These are phyloP conservation scores for Hippocampus zosterae DNA, from an alignment of 2,113 vertebrate genomes.

Conservation along the genomic window DNA sequence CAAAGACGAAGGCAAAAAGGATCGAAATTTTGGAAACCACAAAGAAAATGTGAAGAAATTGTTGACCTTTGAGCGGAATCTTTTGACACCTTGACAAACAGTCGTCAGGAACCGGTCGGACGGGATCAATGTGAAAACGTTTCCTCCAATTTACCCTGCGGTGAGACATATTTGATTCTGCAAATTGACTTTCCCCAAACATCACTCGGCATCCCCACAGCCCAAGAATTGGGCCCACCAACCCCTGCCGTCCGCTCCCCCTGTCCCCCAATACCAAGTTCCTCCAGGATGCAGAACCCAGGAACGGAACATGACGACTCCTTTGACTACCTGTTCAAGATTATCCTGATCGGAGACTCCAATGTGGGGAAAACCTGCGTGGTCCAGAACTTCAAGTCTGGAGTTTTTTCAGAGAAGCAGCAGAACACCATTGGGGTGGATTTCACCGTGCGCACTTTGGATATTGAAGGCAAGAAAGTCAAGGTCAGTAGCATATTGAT, in stretches of 20 bases:
- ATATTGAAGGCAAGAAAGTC: constrained; percentile 86
- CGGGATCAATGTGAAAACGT: constrained; percentile 19
- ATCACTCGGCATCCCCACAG: not conserved
- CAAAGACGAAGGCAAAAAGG: not conserved
- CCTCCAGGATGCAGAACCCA: constrained; percentile 73
- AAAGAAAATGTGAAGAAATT: not conserved
- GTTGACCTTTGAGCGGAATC: constrained; percentile 3
- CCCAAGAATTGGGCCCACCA: not conserved
- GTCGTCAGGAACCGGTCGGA: constrained; percentile 33
- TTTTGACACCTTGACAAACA: constrained; percentile 9
- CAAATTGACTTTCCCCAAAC: not conserved
- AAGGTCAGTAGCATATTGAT: constrained; percentile 75
- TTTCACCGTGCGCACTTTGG: constrained; percentile 86
- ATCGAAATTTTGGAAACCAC: not conserved
- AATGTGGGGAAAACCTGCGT: constrained; percentile 96
- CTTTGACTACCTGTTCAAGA: constrained; percentile 94
- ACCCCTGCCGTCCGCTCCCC: not conserved
- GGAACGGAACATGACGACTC: constrained; percentile 74
- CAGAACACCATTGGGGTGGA: constrained; percentile 98
- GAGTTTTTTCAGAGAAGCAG: constrained; percentile 79
- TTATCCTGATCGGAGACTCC: constrained; percentile 94
- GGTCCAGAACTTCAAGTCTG: constrained; percentile 90
- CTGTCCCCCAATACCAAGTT: not conserved
- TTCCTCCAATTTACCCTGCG: constrained; percentile 1
- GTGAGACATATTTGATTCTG: constrained; percentile 7